A percentile compares a stretch with the other conserved stretches of the same genome.
Conservation (phyloP, 2,888 invertebrate genomes). For the Philopedon plagiatum region DNA sequence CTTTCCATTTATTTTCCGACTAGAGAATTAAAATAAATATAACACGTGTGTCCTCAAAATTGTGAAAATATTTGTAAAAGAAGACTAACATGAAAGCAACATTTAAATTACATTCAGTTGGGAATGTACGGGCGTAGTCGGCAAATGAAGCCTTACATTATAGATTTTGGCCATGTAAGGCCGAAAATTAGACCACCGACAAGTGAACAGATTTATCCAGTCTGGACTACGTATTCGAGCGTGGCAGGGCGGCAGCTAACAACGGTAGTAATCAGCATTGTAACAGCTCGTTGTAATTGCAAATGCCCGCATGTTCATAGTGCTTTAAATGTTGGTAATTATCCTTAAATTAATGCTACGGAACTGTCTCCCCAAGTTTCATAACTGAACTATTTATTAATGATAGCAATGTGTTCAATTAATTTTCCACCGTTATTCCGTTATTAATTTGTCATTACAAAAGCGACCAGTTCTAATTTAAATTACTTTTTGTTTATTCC, state of each 20-base stretch:
- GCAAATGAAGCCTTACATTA: too few relatives aligned
- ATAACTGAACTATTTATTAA: slow-evolving; percentile 25
- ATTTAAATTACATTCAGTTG: too few relatives aligned
- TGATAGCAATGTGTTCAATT: slow-evolving; percentile 2
- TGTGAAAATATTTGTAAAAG: too few relatives aligned
- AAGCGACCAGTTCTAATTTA: neutral
- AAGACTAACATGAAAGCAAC: too few relatives aligned
- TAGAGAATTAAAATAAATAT: too few relatives aligned
- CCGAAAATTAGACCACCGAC: neutral
- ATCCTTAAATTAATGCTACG: slow-evolving; percentile 56
- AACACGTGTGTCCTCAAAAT: too few relatives aligned
- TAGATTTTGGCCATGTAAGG: neutral
- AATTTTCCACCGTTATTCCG: neutral
- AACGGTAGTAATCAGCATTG: slow-evolving; percentile 53
- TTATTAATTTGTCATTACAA: neutral
- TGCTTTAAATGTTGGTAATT: slow-evolving; percentile 55
- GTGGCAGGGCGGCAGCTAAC: slow-evolving; percentile 25
- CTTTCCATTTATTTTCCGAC: too few relatives aligned
- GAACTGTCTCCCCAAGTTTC: slow-evolving; percentile 49
- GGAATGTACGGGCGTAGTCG: too few relatives aligned
- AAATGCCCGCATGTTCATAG: slow-evolving; percentile 54
- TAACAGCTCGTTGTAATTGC: slow-evolving; percentile 55
- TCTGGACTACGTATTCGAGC: slow-evolving; percentile 20
- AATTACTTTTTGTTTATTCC: neutral
- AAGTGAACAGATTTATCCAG: neutral